A percentile compares a stretch with the other conserved stretches of the same genome.
phyloP scores from a whole-genome alignment of 2,888 invertebrate genomes.

The Protonemura montana region DNA sequence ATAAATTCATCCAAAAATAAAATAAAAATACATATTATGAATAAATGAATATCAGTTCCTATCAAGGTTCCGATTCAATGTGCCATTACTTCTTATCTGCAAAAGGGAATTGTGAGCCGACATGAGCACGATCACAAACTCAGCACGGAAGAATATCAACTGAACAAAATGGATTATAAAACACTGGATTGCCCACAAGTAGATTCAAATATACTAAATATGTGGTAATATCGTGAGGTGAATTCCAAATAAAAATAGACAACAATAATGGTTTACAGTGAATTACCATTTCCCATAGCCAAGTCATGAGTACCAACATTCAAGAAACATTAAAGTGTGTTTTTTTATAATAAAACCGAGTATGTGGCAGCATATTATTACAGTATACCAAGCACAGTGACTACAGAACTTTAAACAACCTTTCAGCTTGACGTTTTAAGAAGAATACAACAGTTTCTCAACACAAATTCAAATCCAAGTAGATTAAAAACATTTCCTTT shows the following conservation, averaged over 20 bases:
- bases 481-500: too few species aligned
- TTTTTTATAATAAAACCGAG: not conserved
- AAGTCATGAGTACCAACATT: not conserved
- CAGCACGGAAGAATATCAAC: not conserved
- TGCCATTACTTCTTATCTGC: not conserved
- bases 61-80: not conserved
- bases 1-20: not conserved
- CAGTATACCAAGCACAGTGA: too few species aligned
- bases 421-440: too few species aligned
- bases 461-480: too few species aligned
- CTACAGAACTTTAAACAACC: too few species aligned
- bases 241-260: not conserved
- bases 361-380: not conserved
- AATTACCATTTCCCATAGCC: not conserved
- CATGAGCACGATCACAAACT: not conserved
- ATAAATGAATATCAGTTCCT: not conserved
- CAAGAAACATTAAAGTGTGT: too few species aligned
- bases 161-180: not conserved
- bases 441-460: too few species aligned
- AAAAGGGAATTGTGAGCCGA: not conserved
- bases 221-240: not conserved
- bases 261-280: not conserved
- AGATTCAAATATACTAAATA: not conserved
- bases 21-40: not conserved
- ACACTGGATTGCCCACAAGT: not conserved